phyloP scores from a whole-genome alignment of 2,797 vertebrate species.

The Petrocephalus schoutedeni region DNA sequence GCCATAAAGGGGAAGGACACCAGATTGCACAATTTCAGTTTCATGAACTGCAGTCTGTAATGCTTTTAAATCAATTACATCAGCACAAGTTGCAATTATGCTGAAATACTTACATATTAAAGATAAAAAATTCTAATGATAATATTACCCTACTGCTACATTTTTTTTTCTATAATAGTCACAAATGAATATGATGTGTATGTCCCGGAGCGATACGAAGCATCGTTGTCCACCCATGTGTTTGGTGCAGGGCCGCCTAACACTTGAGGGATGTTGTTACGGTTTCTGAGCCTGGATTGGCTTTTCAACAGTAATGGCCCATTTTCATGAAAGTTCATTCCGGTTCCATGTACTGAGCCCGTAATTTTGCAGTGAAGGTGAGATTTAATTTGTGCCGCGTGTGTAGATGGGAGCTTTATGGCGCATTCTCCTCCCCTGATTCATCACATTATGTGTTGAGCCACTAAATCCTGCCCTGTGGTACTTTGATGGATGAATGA shows the following conservation, averaged over 20 bases:
- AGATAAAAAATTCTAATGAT: neutral
- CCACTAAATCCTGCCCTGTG: neutral
- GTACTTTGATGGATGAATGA: slow-evolving; percentile 4
- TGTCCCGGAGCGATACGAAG: neutral
- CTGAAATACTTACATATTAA: neutral
- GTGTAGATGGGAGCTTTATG: neutral
- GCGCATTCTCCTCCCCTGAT: neutral
- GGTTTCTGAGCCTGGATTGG: neutral
- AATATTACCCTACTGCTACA: neutral
- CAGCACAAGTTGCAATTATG: neutral
- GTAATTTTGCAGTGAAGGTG: neutral
- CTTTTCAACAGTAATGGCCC: neutral
- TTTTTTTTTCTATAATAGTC: neutral
- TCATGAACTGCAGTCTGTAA: neutral
- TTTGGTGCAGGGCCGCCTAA: neutral
- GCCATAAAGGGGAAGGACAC: neutral
- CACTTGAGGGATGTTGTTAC: neutral
- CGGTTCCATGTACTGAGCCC: neutral
- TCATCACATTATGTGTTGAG: neutral
- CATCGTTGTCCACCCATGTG: neutral
- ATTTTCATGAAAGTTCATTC: neutral
- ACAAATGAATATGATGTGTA: neutral
- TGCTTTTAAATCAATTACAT: neutral
- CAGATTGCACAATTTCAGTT: neutral
- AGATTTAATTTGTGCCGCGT: neutral